Percentiles rank a stretch among this genome's conserved stretches.
Conservation (phyloP, 2,797 vertebrate genomes). For the Falco concolor region DNA sequence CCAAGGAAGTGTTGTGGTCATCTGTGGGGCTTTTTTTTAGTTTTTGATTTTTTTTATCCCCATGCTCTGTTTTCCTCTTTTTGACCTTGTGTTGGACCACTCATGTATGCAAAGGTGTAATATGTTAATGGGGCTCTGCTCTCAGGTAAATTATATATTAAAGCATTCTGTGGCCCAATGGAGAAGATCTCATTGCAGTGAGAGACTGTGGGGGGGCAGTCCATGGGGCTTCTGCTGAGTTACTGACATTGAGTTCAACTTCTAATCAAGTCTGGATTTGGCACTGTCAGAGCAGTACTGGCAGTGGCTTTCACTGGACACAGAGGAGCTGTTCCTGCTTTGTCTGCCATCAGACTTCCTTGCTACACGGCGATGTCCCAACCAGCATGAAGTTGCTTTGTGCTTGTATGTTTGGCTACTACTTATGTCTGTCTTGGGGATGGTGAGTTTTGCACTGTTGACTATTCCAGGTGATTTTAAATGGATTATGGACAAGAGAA, state of each 20-base stretch:
- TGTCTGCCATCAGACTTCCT: not conserved
- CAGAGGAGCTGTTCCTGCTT: not conserved
- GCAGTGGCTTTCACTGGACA: not conserved
- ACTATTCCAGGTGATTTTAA: not conserved
- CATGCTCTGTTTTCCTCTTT: not conserved
- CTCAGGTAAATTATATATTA: not conserved
- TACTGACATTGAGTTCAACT: not conserved
- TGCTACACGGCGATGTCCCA: not conserved
- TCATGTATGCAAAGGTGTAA: fast-evolving
- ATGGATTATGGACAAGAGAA: not conserved
- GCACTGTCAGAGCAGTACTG: not conserved
- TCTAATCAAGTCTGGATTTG: not conserved
- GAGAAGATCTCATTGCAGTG: not conserved
- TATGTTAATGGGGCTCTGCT: not conserved
- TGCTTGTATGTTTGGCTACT: not conserved
- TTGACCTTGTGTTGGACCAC: not conserved
- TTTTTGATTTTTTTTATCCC: not conserved
- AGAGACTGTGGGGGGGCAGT: not conserved
- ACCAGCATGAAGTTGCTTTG: not conserved
- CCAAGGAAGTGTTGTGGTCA: not conserved
- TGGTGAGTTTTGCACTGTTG: not conserved
- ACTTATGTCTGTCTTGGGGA: too few species aligned
- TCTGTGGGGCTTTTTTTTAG: not conserved
- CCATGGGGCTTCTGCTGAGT: not conserved
- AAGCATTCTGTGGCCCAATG: not conserved